Base-by-base conservation (phyloP, 2,797 vertebrate genomes). In the Platalea minor region DNA sequence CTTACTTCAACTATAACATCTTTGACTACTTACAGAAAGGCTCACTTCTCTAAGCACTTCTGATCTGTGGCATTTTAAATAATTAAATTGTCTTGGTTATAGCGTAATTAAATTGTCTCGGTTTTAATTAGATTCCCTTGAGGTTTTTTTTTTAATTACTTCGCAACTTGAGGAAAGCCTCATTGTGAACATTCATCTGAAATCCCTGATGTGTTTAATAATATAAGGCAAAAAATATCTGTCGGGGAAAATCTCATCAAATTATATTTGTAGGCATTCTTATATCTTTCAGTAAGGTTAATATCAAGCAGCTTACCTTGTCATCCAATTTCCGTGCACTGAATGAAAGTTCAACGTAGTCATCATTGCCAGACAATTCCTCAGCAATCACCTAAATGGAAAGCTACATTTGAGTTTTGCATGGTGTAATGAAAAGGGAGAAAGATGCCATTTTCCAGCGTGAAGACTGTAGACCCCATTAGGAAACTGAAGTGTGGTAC, bases 271-370 rank as follows among this genome's bases (percentile, higher is more conserved):
- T 73, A 92, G 56, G 92, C 88, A 90, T 95, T 95, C 97, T 96
- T 95, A 50, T 51, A 91, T 92, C 85, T 95, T 93, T 74, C 83
- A 78, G 50, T 75, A 91, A 97, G 90, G 96, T 96, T 96, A 96
- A 97, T 76, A 96, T 43, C 74, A 56, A 95, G 82, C 85, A 86
- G 92, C 97, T 96, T 98, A 99, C 99, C 99, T 99, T 99, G 98
- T 99, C 99, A 96, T 99, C 99, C 76, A 99, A 98, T 97, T 99
- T 99, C 76, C 99, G 98, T 73, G 99, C 99, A 12, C 99, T 99
- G 98, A 99, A 99, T 59, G 98, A 99, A 92, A 99, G 99, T 96
- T 99, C 99, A 75, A 99, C 98, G 4, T 99, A 99, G 98, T 99
- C 99, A 2, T 99, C 99, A 26, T 99, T 99, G 91, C 99, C 99